Conservation (phyloP, 2,888 invertebrate genomes). For the Germaria angustata region DNA sequence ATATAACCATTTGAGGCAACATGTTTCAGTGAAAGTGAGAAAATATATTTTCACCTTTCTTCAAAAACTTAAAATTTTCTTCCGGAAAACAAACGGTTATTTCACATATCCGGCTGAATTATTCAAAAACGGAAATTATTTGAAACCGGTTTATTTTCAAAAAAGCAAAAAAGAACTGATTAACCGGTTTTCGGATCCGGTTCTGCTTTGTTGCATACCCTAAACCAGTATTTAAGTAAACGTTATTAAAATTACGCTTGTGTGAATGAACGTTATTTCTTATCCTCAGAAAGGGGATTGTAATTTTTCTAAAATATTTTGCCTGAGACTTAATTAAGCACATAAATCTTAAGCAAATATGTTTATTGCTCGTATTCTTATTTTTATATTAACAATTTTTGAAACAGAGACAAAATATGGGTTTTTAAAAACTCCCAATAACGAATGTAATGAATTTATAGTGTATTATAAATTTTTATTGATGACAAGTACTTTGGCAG, state of each 20-base stretch:
- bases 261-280: background rate
- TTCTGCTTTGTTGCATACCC: too few relatives aligned
- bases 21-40: too few relatives aligned
- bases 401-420: slow-evolving; percentile 14
- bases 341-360: slow-evolving; percentile 53
- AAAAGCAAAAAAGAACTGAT: too few relatives aligned
- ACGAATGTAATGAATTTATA: background rate
- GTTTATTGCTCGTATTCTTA: slow-evolving; percentile 33
- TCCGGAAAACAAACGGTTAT: too few relatives aligned
- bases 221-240: slow-evolving; percentile 37
- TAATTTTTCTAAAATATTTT: slow-evolving; percentile 46
- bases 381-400: slow-evolving; percentile 21
- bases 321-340: slow-evolving; percentile 58
- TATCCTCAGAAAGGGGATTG: background rate
- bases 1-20: too few relatives aligned
- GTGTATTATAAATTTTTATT: background rate
- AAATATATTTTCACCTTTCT: too few relatives aligned
- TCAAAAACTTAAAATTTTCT: too few relatives aligned
- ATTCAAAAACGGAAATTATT: too few relatives aligned
- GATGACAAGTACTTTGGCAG: background rate
- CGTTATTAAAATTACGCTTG: background rate
- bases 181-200: too few relatives aligned
- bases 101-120: too few relatives aligned
- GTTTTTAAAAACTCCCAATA: slow-evolving; percentile 13
- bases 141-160: too few relatives aligned